Evolutionary conservation across 2,888 invertebrate genomes (phyloP), one percentile per base, ranked within the genome.

Genomic region (Itoplectis maculator): DNA sequence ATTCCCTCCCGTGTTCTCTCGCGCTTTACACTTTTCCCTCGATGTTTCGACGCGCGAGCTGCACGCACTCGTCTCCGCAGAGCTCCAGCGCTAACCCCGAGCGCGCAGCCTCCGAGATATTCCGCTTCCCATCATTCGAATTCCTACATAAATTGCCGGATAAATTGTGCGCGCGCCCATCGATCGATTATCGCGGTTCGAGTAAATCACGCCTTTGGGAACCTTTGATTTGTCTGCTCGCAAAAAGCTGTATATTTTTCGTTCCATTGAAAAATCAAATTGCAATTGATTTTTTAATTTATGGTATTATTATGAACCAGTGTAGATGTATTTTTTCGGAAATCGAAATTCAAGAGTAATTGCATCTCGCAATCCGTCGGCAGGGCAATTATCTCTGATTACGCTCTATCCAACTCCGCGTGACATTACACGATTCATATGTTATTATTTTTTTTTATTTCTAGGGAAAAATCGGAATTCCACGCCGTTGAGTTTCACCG

Each of bases 21-120:
- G 29, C 5, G 29, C n/a, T 42, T 13, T 51, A 66, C 66, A 73
- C 47, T 74, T 66, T 51, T 79, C 82, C 51, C 49, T 66, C 69
- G 29, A 29, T 81, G 72, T 84, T 84, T 81, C 79, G 47, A 51
- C 3, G 5, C 29, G 83, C 76, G 68, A 75, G 78, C 75, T 23
- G 72, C 54, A 29, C 70, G 76, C 42, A 63, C 56, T 37, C 40
- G 51, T 18, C 40, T n/a, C n/a, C n/a, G n/a, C n/a, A 70, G 63
- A 66, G 29, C 63, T 47, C 29, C n/a, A 15, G 47, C 29, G 23
- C 5, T n/a, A n/a, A 42, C 40, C 23, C 42, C 42, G 54, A 9
- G 15, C 59, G 15, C 29, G 29, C 70, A 70, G 18, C 35, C 35
- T 45, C 45, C 2, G 45, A 59, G 59, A 7, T n/a, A 59, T 72